A percentile compares a stretch with the other conserved stretches of the same genome.
Evolutionary conservation across 2,888 invertebrate genomes (phyloP).

Genomic region (Cerceris rybyensis): DNA sequence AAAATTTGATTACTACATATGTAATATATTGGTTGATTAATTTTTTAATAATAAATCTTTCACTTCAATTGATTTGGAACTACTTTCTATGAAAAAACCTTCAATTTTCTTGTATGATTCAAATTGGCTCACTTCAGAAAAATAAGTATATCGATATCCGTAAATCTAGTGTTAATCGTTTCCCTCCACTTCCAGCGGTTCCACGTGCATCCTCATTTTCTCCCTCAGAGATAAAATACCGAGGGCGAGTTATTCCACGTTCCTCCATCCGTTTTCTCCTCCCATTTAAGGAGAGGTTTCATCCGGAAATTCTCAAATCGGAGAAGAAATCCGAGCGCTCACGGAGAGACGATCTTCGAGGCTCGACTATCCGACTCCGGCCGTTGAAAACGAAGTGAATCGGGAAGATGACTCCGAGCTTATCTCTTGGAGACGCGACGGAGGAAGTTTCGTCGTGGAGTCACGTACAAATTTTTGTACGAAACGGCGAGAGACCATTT

Average conservation of each 20-base stretch:
- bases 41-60: too few species aligned
- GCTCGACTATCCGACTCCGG: constrained; percentile 31
- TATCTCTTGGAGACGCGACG: constrained; percentile 64
- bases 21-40: too few species aligned
- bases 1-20: too few species aligned
- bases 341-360: constrained; percentile 38
- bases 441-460: constrained; percentile 42
- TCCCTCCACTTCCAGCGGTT: too few species aligned
- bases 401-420: constrained; percentile 62
- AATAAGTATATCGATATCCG: too few species aligned
- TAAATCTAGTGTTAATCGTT: too few species aligned
- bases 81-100: too few species aligned
- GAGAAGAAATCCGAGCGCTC: constrained; percentile 42
- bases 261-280: not conserved
- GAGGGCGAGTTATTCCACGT: too few species aligned
- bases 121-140: too few species aligned
- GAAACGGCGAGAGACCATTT: constrained; percentile 30
- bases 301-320: constrained; percentile 5
- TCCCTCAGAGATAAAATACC: not conserved
- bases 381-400: constrained; percentile 34
- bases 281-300: not conserved
- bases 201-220: too few species aligned
- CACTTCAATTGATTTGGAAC: too few species aligned
- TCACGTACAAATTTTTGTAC: constrained; percentile 66
- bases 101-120: too few species aligned